A percentile compares a stretch with the other conserved stretches of the same genome.
Conservation (phyloP, 2,888 invertebrate genomes). For the Chaetogeoica ovagalla region DNA sequence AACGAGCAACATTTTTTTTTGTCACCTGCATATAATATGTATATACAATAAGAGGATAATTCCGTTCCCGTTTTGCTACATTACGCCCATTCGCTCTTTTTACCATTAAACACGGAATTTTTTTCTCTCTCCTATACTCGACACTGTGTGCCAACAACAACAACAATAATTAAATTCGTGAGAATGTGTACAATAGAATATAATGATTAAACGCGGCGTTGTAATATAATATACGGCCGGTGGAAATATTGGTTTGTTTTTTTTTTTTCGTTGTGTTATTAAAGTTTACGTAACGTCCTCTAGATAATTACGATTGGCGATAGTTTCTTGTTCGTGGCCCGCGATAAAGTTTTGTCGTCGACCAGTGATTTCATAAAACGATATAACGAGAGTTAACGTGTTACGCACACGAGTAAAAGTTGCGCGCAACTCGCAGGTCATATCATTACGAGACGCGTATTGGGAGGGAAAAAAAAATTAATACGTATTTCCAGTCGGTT, state of each 20-base stretch:
- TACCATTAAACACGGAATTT: constrained; percentile 6
- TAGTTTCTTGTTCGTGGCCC: constrained; percentile 20
- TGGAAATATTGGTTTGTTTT: constrained; percentile 3
- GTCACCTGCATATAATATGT: neutral
- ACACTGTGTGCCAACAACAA: constrained; percentile 6
- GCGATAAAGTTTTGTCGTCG: neutral
- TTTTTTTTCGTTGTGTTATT: neutral
- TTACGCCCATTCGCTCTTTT: constrained; percentile 30
- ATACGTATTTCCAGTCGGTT: neutral
- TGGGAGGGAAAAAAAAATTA: neutral
- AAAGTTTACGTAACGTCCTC: neutral
- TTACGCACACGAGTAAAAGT: constrained; percentile 20
- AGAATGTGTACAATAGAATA: neutral
- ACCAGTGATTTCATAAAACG: neutral
- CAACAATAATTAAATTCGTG: neutral
- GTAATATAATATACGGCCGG: constrained; percentile 3
- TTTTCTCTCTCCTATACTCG: neutral
- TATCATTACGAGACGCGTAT: no score
- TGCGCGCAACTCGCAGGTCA: constrained; percentile 1
- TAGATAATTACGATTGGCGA: neutral
- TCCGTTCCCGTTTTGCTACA: neutral
- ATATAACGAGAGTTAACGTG: constrained; percentile 25
- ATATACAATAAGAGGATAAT: neutral
- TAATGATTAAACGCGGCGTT: constrained; percentile 15
- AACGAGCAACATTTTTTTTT: neutral